Evolutionary conservation across 1,140 invertebrate genomes (phyloP).

Genomic region (Drosophila nigrodunni): DNA sequence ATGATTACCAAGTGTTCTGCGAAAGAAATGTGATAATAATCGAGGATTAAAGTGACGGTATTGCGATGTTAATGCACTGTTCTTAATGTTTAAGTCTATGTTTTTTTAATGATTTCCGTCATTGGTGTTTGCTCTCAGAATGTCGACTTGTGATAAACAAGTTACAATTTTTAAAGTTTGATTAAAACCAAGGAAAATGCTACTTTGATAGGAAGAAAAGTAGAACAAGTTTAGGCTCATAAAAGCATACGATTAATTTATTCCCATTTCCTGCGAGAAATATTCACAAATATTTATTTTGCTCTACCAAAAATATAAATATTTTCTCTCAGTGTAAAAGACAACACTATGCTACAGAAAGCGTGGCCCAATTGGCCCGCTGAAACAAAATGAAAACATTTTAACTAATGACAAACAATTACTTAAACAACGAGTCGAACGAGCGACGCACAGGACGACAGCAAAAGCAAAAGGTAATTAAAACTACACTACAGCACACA

Average conservation of each 20-base stretch:
- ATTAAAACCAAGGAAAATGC: neutral
- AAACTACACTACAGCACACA: slow-evolving; percentile 60
- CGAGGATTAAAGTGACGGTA: neutral
- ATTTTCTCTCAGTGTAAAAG: slow-evolving; percentile 26
- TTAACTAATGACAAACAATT: slow-evolving; percentile 83
- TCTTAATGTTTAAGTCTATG: slow-evolving; percentile 35
- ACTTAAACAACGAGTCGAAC: slow-evolving; percentile 72
- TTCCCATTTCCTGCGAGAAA: no score
- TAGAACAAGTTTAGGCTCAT: neutral
- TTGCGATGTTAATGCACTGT: neutral
- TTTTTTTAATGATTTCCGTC: slow-evolving; percentile 28
- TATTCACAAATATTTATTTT: neutral
- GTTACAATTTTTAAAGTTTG: no score
- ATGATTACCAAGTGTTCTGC: slow-evolving; percentile 33
- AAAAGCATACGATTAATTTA: no score
- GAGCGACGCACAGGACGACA: slow-evolving; percentile 50
- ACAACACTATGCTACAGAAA: slow-evolving; percentile 25
- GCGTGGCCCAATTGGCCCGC: slow-evolving; percentile 31
- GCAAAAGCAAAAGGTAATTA: slow-evolving; percentile 69
- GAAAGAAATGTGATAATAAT: slow-evolving; percentile 5
- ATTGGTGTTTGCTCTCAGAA: slow-evolving; percentile 27
- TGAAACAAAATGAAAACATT: slow-evolving; percentile 77
- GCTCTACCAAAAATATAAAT: neutral
- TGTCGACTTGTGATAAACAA: slow-evolving; percentile 2
- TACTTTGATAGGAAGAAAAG: neutral